A percentile compares a stretch with the other conserved stretches of the same genome.
These are phyloP conservation scores for Drosophila bifasciata DNA, from an alignment of 1,140 invertebrate genomes.

Conservation along the genomic window DNA sequence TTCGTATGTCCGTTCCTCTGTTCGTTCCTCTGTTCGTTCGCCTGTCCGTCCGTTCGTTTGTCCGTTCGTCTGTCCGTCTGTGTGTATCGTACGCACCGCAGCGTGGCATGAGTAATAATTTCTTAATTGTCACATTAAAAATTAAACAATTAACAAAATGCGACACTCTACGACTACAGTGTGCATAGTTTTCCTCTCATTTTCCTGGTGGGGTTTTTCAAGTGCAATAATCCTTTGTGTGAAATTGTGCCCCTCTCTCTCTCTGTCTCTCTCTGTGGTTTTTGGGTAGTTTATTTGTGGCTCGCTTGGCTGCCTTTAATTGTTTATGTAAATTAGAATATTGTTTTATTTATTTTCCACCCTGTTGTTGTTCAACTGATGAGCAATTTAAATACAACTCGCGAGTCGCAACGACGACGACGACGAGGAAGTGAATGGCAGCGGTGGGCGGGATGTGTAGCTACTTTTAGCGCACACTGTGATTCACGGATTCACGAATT, in stretches of 20 bases:
- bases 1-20: too few species aligned
- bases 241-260: conserved; percentile 13
- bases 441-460: conserved; percentile 26
- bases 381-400: conserved; percentile 63
- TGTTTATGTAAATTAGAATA: conserved; percentile 79
- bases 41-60: too few species aligned
- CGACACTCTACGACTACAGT: conserved; percentile 26
- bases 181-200: conserved; percentile 2
- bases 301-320: conserved; percentile 60
- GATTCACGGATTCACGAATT: conserved; percentile 13
- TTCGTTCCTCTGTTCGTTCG: too few species aligned
- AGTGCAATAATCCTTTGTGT: conserved; percentile 40
- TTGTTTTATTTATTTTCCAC: conserved; percentile 35
- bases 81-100: too few species aligned
- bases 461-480: conserved; percentile 42
- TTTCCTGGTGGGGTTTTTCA: conserved; percentile 13
- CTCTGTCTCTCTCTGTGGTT: conserved; percentile 6
- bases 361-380: conserved; percentile 28
- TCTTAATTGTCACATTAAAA: conserved; percentile 73
- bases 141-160: conserved; percentile 59
- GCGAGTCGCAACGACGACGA: not conserved
- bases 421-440: conserved; percentile 64
- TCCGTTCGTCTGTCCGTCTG: too few species aligned
- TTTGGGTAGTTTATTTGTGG: conserved; percentile 30
- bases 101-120: conserved; percentile 65